Percentiles rank a stretch among this genome's conserved stretches.
Evolutionary conservation across 2,888 invertebrate genomes (phyloP).

Genomic region (Drosophila nigricruria): DNA sequence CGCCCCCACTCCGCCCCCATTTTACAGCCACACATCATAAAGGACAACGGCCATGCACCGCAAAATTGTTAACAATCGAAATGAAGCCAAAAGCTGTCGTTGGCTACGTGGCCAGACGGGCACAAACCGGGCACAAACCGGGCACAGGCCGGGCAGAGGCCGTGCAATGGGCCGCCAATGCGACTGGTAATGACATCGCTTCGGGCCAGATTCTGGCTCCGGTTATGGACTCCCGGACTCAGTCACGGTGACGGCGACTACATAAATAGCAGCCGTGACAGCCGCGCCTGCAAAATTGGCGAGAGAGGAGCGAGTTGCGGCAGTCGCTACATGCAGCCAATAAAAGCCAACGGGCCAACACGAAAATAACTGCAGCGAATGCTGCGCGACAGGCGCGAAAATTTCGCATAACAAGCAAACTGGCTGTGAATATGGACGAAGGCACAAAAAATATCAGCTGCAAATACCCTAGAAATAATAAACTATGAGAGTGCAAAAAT

Average conservation of each 20-base stretch:
- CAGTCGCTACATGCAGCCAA: conserved; percentile 49
- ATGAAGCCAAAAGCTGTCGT: conserved; percentile 53
- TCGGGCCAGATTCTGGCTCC: conserved; percentile 36
- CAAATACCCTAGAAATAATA: conserved; percentile 26
- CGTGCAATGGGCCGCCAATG: conserved; percentile 50
- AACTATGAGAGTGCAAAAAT: not conserved
- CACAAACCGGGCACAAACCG: not conserved
- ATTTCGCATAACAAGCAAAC: conserved; percentile 24
- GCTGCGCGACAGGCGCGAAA: conserved; percentile 28
- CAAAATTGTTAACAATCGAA: conserved; percentile 76
- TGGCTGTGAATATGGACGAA: conserved; percentile 4
- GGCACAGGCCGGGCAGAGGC: conserved; percentile 26
- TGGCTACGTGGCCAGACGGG: conserved; percentile 12
- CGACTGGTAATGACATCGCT: conserved; percentile 63
- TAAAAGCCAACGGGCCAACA: conserved; percentile 70
- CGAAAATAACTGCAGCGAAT: conserved; percentile 49
- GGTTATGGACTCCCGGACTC: conserved; percentile 44
- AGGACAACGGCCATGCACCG: conserved; percentile 78
- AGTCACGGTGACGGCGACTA: conserved; percentile 48
- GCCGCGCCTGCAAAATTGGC: not conserved
- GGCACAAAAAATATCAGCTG: conserved; percentile 8
- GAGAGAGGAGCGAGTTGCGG: not conserved
- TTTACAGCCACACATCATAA: conserved; percentile 73
- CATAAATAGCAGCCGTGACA: conserved; percentile 66
- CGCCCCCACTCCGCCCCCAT: not conserved